Conservation (phyloP, 2,797 vertebrate species). For the Pseudochromis fuscus region DNA sequence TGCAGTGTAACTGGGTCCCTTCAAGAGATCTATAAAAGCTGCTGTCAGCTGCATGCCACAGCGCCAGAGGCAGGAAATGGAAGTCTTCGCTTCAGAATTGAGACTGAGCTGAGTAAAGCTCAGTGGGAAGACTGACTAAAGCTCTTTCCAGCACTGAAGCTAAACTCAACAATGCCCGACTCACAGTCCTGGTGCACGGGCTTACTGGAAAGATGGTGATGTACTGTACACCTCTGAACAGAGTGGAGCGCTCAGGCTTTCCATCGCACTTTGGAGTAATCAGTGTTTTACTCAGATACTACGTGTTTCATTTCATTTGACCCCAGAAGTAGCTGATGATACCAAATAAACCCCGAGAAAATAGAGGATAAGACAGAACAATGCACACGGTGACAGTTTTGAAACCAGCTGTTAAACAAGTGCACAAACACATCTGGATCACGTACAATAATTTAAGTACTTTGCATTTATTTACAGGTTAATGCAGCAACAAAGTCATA, state of each 20-base stretch:
- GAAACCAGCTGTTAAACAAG: not conserved
- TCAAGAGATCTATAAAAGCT: constrained; percentile 75
- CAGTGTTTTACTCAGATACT: constrained; percentile 2
- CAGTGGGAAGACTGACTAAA: constrained; percentile 69
- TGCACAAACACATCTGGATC: constrained; percentile 10
- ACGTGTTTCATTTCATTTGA: not conserved
- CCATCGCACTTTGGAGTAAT: constrained; percentile 24
- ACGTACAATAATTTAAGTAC: not conserved
- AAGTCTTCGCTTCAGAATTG: constrained; percentile 64
- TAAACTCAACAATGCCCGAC: constrained; percentile 66
- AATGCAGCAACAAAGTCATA: not conserved
- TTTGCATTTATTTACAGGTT: not conserved
- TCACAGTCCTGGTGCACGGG: constrained; percentile 51
- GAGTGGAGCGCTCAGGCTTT: constrained; percentile 34
- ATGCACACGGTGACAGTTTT: too few species aligned
- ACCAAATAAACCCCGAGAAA: constrained; percentile 2
- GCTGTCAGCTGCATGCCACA: constrained; percentile 66
- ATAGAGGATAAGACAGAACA: not conserved
- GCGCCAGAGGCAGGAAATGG: constrained; percentile 79
- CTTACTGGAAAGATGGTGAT: constrained; percentile 46
- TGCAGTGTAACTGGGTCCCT: constrained; percentile 58
- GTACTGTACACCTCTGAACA: constrained; percentile 30
- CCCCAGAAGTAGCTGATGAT: not conserved
- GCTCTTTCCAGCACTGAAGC: constrained; percentile 57
- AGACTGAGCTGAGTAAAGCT: constrained; percentile 56